Percentiles rank a stretch among this genome's conserved stretches.
These are phyloP conservation scores for Drosophila pectinifera DNA, from an alignment of 1,140 invertebrate genomes.

Conservation along the genomic window DNA sequence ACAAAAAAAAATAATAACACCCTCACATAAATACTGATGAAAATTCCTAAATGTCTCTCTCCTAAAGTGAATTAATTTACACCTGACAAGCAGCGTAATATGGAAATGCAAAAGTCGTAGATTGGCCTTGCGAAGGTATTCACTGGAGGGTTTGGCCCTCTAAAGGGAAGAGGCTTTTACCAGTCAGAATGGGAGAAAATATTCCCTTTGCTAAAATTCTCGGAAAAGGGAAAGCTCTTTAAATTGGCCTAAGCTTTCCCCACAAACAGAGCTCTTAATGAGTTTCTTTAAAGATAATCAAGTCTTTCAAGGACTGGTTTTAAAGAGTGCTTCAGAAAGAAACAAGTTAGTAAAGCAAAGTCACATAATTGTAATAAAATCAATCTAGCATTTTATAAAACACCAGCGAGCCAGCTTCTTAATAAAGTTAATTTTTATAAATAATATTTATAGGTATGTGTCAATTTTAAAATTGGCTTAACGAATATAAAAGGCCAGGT, in stretches of 20 bases:
- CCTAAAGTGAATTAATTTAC: constrained; percentile 18
- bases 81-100: not conserved
- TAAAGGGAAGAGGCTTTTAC: not conserved
- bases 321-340: too few relatives aligned
- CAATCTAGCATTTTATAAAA: too few relatives aligned
- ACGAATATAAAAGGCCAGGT: not conserved
- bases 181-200: not conserved
- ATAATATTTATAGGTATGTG: too few relatives aligned
- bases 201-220: not conserved
- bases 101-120: constrained; percentile 1
- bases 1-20: not conserved
- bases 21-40: constrained; percentile 9
- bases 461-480: too few relatives aligned
- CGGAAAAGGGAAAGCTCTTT: too few relatives aligned
- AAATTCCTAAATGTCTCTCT: constrained; percentile 2
- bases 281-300: not conserved
- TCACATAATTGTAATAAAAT: too few relatives aligned
- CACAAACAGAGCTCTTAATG: not conserved
- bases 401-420: too few relatives aligned
- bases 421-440: not conserved
- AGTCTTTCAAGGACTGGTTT: not conserved
- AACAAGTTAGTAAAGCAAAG: too few relatives aligned
- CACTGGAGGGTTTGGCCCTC: not conserved
- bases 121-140: constrained; percentile 6
- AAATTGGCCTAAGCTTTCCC: not conserved